These are phyloP conservation scores for rabbit (Oryctolagus cuniculus) DNA, from an alignment of 2,113 vertebrate genomes.

Conservation along the genomic window mOryCun1.1 NC_091441.1:12813501-12814000, in stretches of 20 bases:
- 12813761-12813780: not conserved
- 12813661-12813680: not conserved
- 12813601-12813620: not conserved
- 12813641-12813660: not conserved
- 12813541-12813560: too few relatives aligned
- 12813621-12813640: not conserved
- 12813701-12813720: not conserved
- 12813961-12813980: too few relatives aligned
- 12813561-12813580: not conserved
- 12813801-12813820: not conserved
- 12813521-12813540: too few relatives aligned
- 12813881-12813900: not conserved
- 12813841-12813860: not conserved
- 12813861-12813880: not conserved
- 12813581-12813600: not conserved
- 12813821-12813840: not conserved
- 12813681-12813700: not conserved
- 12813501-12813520: too few relatives aligned
- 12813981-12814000: not conserved
- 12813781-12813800: not conserved
- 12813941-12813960: not conserved
- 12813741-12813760: not conserved
- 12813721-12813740: not conserved
- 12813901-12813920: not conserved
- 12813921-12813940: not conserved